Evolutionary conservation across 2,797 vertebrate species (phyloP).

Genomic region (Epinephelus awoara): DNA sequence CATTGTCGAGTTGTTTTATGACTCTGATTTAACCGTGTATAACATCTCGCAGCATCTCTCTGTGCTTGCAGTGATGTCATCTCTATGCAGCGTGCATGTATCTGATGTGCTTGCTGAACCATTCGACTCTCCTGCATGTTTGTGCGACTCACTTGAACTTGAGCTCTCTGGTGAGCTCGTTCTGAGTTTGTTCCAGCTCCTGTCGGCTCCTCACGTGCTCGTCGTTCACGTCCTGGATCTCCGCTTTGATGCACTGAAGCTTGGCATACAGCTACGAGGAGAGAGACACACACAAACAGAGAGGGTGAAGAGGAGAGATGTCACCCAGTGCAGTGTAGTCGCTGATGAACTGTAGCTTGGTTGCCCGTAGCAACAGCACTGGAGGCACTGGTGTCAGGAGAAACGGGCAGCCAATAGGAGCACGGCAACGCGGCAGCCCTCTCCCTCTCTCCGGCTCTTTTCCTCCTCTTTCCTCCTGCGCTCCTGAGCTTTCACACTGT

Average conservation of each 20-base stretch:
- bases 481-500: constrained; percentile 36
- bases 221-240: constrained; percentile 87
- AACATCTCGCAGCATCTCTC: not conserved
- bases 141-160: constrained; percentile 85
- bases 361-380: constrained; percentile 72
- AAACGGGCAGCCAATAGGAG: constrained; percentile 58
- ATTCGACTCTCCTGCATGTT: not conserved
- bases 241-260: constrained; percentile 86
- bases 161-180: constrained; percentile 87
- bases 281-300: constrained; percentile 18
- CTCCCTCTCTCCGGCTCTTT: constrained; percentile 22
- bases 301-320: constrained; percentile 35
- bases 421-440: constrained; percentile 18
- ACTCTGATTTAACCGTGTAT: too few species aligned
- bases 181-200: constrained; percentile 88
- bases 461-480: constrained; percentile 24
- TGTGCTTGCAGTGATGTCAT: not conserved
- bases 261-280: constrained; percentile 82
- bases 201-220: constrained; percentile 86
- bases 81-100: not conserved
- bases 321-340: constrained; percentile 17
- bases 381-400: constrained; percentile 64
- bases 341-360: constrained; percentile 50
- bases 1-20: too few species aligned
- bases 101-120: constrained; percentile 24